phyloP scores from a whole-genome alignment of 2,113 vertebrate species.

The human (Homo sapiens) region DNA sequence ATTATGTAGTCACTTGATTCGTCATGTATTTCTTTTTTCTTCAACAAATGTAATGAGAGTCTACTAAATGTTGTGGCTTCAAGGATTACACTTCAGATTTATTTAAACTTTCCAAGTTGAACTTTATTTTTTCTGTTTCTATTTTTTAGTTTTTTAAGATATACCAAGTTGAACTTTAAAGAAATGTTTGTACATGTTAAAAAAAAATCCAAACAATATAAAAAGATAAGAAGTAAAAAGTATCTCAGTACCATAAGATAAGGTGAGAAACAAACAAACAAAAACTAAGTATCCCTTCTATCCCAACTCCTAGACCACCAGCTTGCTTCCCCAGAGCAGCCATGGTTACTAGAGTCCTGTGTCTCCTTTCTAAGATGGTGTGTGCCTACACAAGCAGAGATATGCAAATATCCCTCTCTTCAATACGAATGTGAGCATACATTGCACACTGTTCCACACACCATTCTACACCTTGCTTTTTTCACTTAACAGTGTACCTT shows the following conservation, averaged over 20 bases:
- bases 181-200: background rate
- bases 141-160: too few species aligned
- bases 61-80: background rate
- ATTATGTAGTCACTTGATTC: background rate
- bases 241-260: too few species aligned
- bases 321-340: background rate
- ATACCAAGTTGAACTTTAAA: too few species aligned
- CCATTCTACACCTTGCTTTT: background rate
- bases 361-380: background rate
- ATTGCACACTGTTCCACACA: background rate
- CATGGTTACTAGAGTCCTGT: rapidly evolving
- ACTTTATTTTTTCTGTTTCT: background rate
- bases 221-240: background rate
- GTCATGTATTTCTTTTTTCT: background rate
- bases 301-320: background rate
- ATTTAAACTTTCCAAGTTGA: background rate
- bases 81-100: background rate
- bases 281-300: background rate
- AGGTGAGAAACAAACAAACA: too few species aligned
- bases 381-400: rapidly evolving
- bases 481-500: background rate
- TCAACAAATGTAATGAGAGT: background rate
- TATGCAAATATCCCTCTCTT: background rate
- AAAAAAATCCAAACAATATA: background rate
- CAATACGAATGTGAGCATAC: background rate